These are phyloP conservation scores for Pangasius krempfi DNA, from an alignment of 2,797 vertebrate species.

Conservation along the genomic window DNA sequence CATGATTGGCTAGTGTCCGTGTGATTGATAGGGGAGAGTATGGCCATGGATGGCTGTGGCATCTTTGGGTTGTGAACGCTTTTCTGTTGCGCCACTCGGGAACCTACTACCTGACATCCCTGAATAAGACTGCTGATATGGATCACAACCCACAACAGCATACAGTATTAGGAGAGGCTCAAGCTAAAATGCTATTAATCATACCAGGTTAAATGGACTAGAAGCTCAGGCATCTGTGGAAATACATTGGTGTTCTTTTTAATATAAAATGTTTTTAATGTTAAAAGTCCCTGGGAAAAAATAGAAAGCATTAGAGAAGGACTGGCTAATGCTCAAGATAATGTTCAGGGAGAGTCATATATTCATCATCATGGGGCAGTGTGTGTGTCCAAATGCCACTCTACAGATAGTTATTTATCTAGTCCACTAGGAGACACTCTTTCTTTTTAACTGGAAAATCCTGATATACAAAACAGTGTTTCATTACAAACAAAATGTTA, in stretches of 20 bases:
- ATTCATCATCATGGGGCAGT: not conserved
- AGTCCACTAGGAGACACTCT: not conserved
- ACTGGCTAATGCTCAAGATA: not conserved
- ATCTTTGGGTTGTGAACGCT: not conserved
- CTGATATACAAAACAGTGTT: not conserved
- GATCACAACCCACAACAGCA: not conserved
- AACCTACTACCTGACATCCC: not conserved
- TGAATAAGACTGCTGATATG: not conserved
- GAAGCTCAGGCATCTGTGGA: not conserved
- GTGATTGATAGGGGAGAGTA: not conserved
- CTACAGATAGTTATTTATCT: not conserved
- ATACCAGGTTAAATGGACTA: not conserved
- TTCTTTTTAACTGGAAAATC: not conserved
- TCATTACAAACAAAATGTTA: not conserved
- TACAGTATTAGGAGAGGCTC: not conserved
- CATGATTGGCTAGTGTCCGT: not conserved
- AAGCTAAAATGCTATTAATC: not conserved
- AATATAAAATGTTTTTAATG: not conserved
- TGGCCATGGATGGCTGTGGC: not conserved
- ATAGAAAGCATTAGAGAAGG: not conserved
- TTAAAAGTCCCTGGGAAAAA: not conserved
- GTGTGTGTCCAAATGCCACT: not conserved
- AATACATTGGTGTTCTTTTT: not conserved
- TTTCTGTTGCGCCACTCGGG: not conserved
- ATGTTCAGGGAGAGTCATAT: not conserved